Base-by-base conservation (phyloP, 23 tunicate genomes). In the Styela plicata region DNA sequence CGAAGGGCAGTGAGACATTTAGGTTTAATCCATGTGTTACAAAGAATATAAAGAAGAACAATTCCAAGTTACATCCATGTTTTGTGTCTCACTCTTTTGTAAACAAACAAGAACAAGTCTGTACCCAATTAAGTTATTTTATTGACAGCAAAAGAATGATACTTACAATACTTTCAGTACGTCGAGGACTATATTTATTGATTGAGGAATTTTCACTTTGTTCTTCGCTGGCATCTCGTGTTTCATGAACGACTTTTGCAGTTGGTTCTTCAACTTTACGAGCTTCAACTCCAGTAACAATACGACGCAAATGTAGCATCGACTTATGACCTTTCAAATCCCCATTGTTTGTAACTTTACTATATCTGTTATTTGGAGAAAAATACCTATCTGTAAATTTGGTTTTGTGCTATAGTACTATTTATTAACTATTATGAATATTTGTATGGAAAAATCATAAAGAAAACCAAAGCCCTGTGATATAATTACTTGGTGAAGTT, bases 241-340 rank as follows among this genome's bases (percentile, higher is more conserved):
- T 2, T 24, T 76, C 81, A 35, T 24, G 30, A 37, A 21, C 27
- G 21, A 76, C 19, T 28, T 37, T 52, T 21, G 27, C 2, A 10
- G 1, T 28, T 26, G 81, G 31, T 76, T 76, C 81, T 23, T 33
- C 64, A 44, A 76, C 81, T 76, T 76, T 76, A 53, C 64, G 28
- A 53, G 30, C 81, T 76, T 76, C 81, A 22, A 76, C 33, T 33
- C 81, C 81, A 27, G 81, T 76, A n/a, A 76, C 81, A 33, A 76
- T 76, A 0, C 81, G 35, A 20, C 64, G 34, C 1, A 70, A 35
- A 27, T 82, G 36, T 0, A 83, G 75, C 33, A 86, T 20, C 22
- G 80, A 65, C 10, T 76, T 20, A 74, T 95, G 88, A 5, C 99
- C 91, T 33, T 78, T 81, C 35, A 69, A 32, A 61, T 90, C 84